Evolutionary conservation across 2,113 vertebrate species (phyloP), one percentile per base, ranked within the genome.

Genomic region (Corythornis madagascariensis): DNA sequence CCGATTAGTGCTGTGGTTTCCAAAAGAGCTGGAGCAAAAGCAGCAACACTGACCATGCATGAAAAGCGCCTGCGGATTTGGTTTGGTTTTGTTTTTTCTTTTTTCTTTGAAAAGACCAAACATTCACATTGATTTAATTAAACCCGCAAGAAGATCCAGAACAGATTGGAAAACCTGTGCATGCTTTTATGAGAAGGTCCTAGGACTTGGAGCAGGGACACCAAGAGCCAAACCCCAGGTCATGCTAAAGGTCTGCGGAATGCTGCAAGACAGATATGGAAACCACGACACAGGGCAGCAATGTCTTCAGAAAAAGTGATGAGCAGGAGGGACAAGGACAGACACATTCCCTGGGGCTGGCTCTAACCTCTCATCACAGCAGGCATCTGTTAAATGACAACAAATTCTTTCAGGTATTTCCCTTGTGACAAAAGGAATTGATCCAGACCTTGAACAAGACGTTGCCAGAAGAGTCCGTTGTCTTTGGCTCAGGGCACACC

Each of bases 161-260:
- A 13, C 8, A 40, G 21, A 16, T 5, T n/a, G 26, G 29, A 45
- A 66, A n/a, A 6, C 6, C 6, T 4, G 10, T 1, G 9, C 11
- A 15, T 29, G 53, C 19, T 61, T 15, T 55, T 16, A 35, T 1
- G 2, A 65, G 56, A 24, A 17, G 56, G 45, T 11, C 28, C 28
- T 4, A 2, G 21, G 25, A 33, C 0, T 4, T 48, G 72, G 77
- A 80, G 21, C 21, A 4, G 42, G 60, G 31, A 70, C 33, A 48
- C 40, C 3, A 4, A 63, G 56, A 56, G 48, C 56, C 35, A 1
- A 0, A 24, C 12, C 8, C 7, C 66, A 26, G 31, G 31, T 18
- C 43, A 57, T 0, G 1, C 47, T 1, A 0, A 47, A 20, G 14
- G 20, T 8, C 19, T 1, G 0, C 1, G 4, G 35, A 31, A 38